Conservation (phyloP, 2,113 vertebrate genomes). For the Acanthochromis polyacanthus region DNA sequence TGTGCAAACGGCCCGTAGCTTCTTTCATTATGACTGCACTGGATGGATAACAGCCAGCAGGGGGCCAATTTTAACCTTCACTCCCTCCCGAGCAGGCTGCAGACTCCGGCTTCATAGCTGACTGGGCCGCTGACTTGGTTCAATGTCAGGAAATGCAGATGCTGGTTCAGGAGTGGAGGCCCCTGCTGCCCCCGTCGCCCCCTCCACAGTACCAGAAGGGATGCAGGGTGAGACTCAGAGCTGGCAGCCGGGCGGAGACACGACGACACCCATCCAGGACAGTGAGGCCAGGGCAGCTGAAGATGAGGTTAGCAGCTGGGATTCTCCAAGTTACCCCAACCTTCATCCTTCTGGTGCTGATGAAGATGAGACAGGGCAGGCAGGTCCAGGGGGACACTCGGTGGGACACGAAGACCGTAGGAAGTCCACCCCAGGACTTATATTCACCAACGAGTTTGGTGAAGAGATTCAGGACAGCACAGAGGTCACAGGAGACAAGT, state of each 20-base stretch:
- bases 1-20: neutral
- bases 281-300: slow-evolving; percentile 64
- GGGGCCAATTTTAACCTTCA: slow-evolving; percentile 69
- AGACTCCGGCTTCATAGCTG: slow-evolving; percentile 76
- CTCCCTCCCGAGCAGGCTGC: slow-evolving; percentile 82
- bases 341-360: slow-evolving; percentile 53
- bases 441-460: slow-evolving; percentile 82
- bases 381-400: slow-evolving; percentile 25
- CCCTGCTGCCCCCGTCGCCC: slow-evolving; percentile 55
- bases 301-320: slow-evolving; percentile 82
- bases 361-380: slow-evolving; percentile 31
- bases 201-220: slow-evolving; percentile 62
- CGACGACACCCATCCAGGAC: slow-evolving; percentile 62
- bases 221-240: slow-evolving; percentile 67
- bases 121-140: slow-evolving; percentile 89
- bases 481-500: slow-evolving; percentile 47
- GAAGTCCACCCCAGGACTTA: slow-evolving; percentile 79
- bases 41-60: too few relatives aligned
- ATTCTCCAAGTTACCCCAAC: slow-evolving; percentile 71
- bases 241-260: slow-evolving; percentile 64
- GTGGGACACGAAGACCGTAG: slow-evolving; percentile 47
- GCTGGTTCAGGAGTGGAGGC: slow-evolving; percentile 31
- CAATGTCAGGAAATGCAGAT: slow-evolving; percentile 79
- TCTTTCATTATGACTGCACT: neutral
- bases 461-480: slow-evolving; percentile 72